Evolutionary conservation across 2,888 invertebrate species (phyloP), one percentile per base, ranked within the genome.

Genomic region (Acanthosoma haemorrhoidale): DNA sequence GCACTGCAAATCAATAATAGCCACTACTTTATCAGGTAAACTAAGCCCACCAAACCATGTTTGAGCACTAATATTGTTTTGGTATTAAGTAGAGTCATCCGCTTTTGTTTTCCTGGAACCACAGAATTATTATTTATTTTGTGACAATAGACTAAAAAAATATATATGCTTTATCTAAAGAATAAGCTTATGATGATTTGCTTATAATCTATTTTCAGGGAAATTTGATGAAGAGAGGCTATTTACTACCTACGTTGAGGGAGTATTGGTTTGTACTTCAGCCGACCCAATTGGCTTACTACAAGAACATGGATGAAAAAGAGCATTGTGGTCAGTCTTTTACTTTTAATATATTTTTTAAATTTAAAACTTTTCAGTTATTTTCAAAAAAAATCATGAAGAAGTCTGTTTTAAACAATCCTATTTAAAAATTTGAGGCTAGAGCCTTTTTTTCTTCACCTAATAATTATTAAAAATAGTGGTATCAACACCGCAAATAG

Each of bases 241-340:
- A 88, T 78, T 84, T 91, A 11, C 82, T 92, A 32, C 90, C 90
- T 0, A 88, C 88, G 0, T 86, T 90, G 84, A 84, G 88, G 15
- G 91, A 91, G 75, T 88, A 90, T 78, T 91, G 90, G 89, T 90
- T 91, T 77, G 89, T 92, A 0, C 81, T 92, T 1, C 86, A 88
- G 70, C 90, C 91, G 0, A 87, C 86, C 32, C 86, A 88, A 63
- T 82, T 92, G 51, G 84, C 85, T 0, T 92, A 91, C 79, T 92
- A 87, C 80, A 89, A 90, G 79, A 86, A 86, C 75, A 85, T 87
- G 1, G 86, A 87, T 0, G 86, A 87, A 77, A 88, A 85, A 76
- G 88, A 90, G 18, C 83, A 85, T 59, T 88, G 88, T 71, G 91
- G 71, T 70, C 18, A 25, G 63, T 64, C 3, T 18, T 8, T 36